These are phyloP conservation scores for Neoaliturus tenellus DNA, from an alignment of 2,888 invertebrate species.

Conservation along the genomic window DNA sequence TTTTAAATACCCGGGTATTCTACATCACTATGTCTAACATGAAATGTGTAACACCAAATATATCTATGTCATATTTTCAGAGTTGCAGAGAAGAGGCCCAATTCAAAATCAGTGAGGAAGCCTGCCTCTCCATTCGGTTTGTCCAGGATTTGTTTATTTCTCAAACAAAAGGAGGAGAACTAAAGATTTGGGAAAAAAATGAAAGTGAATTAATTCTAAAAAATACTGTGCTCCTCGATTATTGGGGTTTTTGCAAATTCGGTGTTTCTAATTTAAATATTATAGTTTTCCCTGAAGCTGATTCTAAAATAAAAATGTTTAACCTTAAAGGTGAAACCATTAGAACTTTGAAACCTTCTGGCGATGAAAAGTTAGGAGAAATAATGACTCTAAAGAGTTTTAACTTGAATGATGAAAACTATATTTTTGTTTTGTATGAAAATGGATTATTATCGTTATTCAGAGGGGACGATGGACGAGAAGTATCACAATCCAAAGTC, in stretches of 20 bases:
- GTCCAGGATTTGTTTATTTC: constrained; percentile 79
- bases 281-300: constrained; percentile 58
- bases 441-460: constrained; percentile 83
- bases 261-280: constrained; percentile 31
- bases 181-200: constrained; percentile 79
- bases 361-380: constrained; percentile 75
- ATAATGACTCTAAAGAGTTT: constrained; percentile 80
- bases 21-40: too few species aligned
- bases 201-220: constrained; percentile 77
- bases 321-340: constrained; percentile 67
- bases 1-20: too few species aligned
- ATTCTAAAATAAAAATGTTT: constrained; percentile 57
- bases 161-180: constrained; percentile 84
- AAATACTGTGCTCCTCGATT: constrained; percentile 77
- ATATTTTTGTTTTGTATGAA: constrained; percentile 84
- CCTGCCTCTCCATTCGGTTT: constrained; percentile 79
- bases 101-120: constrained; percentile 79
- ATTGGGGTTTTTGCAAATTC: constrained; percentile 80
- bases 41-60: background rate
- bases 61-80: constrained; percentile 71
- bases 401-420: constrained; percentile 73
- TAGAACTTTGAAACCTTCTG: constrained; percentile 72
- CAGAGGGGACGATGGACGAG: constrained; percentile 80
- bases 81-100: constrained; percentile 82
- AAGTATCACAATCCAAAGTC: constrained; percentile 75